These are phyloP conservation scores for Proteles cristata DNA, from an alignment of 2,113 vertebrate genomes.

Conservation along the genomic window DNA sequence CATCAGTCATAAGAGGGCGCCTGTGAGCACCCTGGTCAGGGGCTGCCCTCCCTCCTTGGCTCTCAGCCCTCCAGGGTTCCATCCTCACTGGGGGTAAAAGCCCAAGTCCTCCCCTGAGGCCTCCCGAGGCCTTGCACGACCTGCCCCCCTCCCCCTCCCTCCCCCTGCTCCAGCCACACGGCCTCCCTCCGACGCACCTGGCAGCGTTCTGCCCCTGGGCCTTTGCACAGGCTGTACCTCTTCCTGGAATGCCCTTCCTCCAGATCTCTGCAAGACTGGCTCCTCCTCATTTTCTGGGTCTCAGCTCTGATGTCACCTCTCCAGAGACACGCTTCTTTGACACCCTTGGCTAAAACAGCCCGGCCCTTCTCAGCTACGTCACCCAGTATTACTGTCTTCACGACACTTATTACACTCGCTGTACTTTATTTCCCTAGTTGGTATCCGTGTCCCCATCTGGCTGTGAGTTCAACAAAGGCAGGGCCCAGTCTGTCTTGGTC, in stretches of 20 bases:
- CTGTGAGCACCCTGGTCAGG: not conserved
- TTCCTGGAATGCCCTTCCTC: not conserved
- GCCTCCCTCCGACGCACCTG: fast-evolving
- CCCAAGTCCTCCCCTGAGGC: not conserved
- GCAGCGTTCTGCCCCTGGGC: not conserved
- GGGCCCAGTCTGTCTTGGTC: not conserved
- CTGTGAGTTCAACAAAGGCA: not conserved
- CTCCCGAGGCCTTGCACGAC: not conserved
- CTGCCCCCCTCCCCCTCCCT: fast-evolving
- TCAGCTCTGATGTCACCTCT: not conserved
- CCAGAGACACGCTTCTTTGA: not conserved
- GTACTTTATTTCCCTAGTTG: not conserved
- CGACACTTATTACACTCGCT: no score
- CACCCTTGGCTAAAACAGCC: not conserved
- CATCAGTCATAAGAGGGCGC: not conserved
- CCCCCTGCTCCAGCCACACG: not conserved
- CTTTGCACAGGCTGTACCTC: not conserved
- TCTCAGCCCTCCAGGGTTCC: not conserved
- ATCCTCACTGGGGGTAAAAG: not conserved
- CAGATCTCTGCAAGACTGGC: not conserved
- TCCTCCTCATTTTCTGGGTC: not conserved
- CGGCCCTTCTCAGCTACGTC: not conserved
- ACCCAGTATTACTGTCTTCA: not conserved
- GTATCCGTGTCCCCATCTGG: not conserved
- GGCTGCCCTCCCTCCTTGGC: not conserved